Evolutionary conservation across 2,113 vertebrate species (phyloP), one percentile per base, ranked within the genome.

Genomic region (Erinaceus europaeus): DNA sequence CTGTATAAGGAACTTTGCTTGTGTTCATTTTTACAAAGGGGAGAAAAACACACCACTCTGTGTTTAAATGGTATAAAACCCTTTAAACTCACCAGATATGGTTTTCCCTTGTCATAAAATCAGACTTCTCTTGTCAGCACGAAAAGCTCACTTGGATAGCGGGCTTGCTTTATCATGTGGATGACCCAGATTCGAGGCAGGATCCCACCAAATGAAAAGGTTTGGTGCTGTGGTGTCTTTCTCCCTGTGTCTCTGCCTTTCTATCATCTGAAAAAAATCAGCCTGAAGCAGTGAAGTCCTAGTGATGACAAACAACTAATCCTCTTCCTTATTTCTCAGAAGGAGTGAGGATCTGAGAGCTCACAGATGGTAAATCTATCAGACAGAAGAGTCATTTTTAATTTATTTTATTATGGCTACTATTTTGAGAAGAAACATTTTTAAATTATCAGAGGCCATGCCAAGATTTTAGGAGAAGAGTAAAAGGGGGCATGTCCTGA

Each of bases 51-150:
- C 34, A 9, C 12, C 44, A 67, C 20, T 48, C 36, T 87, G 1
- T 57, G 53, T 78, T 86, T 91, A 81, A 84, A 82, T 62, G 25
- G 6, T 62, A 81, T 38, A 48, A 38, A 73, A 12, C 40, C 40
- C 44, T 79, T 36, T 42, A 29, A 18, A 25, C 4, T 29, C 59
- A 42, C 34, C 34, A 69, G 34, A 25, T 38, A 61, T 12, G 1
- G 27, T 73, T 85, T 83, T 8, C 14, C 9, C 21, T 86, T 78
- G n/a, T 90, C 40, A 62, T 69, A 62, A 83, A 90, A 78, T n/a
- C 21, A 52, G 53, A 40, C 86, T n/a, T n/a, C n/a, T n/a, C n/a
- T n/a, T n/a, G n/a, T n/a, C n/a, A n/a, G n/a, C n/a, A n/a, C n/a
- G n/a, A n/a, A n/a, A n/a, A n/a, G n/a, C n/a, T n/a, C n/a, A n/a